Conservation (phyloP, 2,113 vertebrate genomes). For the Alligator sinensis region DNA sequence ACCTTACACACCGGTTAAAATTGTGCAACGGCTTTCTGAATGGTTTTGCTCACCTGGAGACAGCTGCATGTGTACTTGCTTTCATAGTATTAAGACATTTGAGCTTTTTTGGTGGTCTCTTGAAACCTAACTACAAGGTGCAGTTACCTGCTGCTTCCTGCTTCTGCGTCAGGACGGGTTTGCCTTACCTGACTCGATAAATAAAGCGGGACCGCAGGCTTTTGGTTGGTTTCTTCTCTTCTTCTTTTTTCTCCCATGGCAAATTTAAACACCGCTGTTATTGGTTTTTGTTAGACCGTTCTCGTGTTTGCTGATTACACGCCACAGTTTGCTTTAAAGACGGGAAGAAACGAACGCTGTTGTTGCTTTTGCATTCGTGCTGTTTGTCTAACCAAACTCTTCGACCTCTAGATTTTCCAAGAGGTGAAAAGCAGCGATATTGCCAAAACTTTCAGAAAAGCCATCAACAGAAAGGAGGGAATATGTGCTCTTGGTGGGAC, state of each 20-base stretch:
- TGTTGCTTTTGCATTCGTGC: neutral
- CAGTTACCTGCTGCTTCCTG: neutral
- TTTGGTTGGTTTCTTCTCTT: no score
- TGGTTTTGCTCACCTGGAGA: neutral
- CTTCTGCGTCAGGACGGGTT: conserved; percentile 18
- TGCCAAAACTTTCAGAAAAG: conserved; percentile 87
- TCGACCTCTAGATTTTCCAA: conserved; percentile 85
- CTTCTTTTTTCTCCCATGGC: neutral
- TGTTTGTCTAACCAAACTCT: conserved; percentile 28
- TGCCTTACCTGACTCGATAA: neutral
- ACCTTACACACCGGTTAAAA: neutral
- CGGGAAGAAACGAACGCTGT: neutral
- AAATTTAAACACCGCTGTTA: neutral
- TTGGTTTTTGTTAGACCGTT: neutral
- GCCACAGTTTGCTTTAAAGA: conserved; percentile 21
- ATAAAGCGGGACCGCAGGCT: neutral
- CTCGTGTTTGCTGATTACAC: neutral
- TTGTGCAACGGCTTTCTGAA: conserved; percentile 29
- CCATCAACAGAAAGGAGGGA: conserved; percentile 93
- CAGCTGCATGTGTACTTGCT: conserved; percentile 39
- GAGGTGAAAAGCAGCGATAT: conserved; percentile 88
- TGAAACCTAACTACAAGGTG: neutral
- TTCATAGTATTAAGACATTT: neutral
- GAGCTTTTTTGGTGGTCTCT: neutral
- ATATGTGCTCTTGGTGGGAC: conserved; percentile 93